Base-by-base conservation (phyloP, 2,113 vertebrate genomes). In the Corythaixoides concolor region DNA sequence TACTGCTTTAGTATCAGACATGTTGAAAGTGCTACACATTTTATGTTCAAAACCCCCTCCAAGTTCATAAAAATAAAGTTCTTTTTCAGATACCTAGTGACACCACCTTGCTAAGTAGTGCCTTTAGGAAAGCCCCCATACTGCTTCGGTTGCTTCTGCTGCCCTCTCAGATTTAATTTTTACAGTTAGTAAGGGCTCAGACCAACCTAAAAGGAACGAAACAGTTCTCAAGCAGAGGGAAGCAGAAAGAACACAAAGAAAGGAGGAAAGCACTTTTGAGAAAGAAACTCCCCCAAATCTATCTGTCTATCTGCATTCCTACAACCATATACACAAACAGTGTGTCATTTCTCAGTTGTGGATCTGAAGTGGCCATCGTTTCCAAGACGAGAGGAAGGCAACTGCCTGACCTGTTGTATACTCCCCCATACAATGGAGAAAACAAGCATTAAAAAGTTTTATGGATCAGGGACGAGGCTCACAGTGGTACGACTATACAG, bases 81-180 rank as follows among this genome's bases (percentile, higher is more conserved):
- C 60, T 30, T 75, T 24, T 50, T 4, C 17, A 23, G 23, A 8
- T 37, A 37, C 3, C 41, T 26, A 11, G 22, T 24, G 77, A 32
- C 18, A 59, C 45, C 8, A 41, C 6, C 7, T 50, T 0, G 0
- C 28, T 41, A 50, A 89, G 22, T 6, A 35, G 23, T 37, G 18
- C 13, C 22, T 18, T 58, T 32, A 82, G 73, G 60, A 89, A 74
- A 60, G 30, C 12, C 5, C 16, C 10, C 24, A 16, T 4, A 16
- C 15, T 37, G 7, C 45, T 69, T 16, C n/a, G 49, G 26, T 26
- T 62, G 8, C n/a, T 92, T 49, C 72, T 77, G 23, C 16, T 63
- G 28, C 20, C 27, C 26, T 16, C 35, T 58, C 30, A 67, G 26
- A 13, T 59, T 50, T 28, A 10, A 59, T 47, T 75, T 85, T 21